Evolutionary conservation across 1,140 invertebrate species (phyloP), one percentile per base, ranked within the genome.

Genomic region (Drosophila mojavensis): DNA sequence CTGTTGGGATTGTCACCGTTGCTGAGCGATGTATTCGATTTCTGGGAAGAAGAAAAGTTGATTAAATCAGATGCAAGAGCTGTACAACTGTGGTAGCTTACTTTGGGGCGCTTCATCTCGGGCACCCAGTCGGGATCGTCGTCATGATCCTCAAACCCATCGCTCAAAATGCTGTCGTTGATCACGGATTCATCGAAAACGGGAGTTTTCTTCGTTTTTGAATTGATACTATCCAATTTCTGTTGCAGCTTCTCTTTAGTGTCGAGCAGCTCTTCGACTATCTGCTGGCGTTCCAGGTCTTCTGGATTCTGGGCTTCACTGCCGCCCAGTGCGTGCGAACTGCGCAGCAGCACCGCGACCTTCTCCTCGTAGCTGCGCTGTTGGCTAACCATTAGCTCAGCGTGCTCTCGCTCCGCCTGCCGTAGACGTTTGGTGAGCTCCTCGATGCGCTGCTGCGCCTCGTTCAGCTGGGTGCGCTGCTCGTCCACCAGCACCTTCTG

Each of bases 81-180:
- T 33, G 6, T 7, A 33, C 5, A 6, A 4, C 15, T 4, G 0
- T 15, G 30, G 26, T 15, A 10, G 17, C 10, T 36, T 54, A n/a
- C 39, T 26, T 43, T 33, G 43, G 15, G 15, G 2, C 15, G 11
- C 13, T 33, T 30, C 4, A 0, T 43, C 11, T 41, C 11, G 13
- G 48, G 30, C 24, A 47, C 43, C 36, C 69, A 58, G 33, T 96
- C 95, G 0, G 95, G 95, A 92, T 96, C 95, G 45, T 94, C 93
- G 3, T 93, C 66, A 1, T 7, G 3, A 13, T 94, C 91, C 63
- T 95, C 94, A 11, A 93, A 90, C n/a, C 84, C 70, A 1, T 92
- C 90, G 13, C 92, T 91, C 1, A 17, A 0, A 0, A 93, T 90
- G 33, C 92, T 92, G 4, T 94, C 93, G 36, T 66, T 60, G 0